Percentiles rank a stretch among this genome's conserved stretches.
Evolutionary conservation across 2,113 vertebrate genomes (phyloP).

Genomic region (Lophochroa leadbeateri): DNA sequence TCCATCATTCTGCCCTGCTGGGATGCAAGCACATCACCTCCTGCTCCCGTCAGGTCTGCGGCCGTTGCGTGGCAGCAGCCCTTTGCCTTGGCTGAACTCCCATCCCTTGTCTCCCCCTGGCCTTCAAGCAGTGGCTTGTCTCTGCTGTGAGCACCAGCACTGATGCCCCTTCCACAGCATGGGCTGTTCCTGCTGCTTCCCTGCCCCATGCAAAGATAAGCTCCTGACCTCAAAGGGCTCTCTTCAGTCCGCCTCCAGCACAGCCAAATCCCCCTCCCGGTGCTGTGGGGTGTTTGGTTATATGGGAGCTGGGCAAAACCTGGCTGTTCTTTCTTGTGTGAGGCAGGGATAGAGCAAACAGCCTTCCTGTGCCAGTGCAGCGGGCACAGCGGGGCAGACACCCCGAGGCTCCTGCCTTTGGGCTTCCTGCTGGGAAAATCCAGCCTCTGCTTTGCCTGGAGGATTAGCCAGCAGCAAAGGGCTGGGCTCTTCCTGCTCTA

Average conservation of each 20-base stretch:
- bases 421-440: slow-evolving; percentile 26
- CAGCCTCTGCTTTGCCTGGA: background rate
- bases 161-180: rapidly evolving
- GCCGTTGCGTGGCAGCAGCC: rapidly evolving
- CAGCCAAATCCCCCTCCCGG: background rate
- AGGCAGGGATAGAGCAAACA: background rate
- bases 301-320: background rate
- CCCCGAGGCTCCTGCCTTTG: background rate
- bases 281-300: background rate
- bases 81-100: background rate
- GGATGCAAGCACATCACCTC: rapidly evolving
- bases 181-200: background rate
- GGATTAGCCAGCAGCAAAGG: background rate
- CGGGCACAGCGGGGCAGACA: background rate
- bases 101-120: background rate
- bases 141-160: background rate
- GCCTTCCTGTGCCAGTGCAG: background rate
- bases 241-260: rapidly evolving
- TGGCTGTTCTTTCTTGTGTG: background rate
- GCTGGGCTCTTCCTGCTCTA: background rate
- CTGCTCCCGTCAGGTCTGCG: background rate
- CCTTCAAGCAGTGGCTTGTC: background rate
- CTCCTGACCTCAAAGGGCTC: background rate
- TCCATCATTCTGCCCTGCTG: background rate
- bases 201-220: background rate